Evolutionary conservation across 2,113 vertebrate genomes (phyloP).

Genomic region (Cricetomys ansorgei): DNA sequence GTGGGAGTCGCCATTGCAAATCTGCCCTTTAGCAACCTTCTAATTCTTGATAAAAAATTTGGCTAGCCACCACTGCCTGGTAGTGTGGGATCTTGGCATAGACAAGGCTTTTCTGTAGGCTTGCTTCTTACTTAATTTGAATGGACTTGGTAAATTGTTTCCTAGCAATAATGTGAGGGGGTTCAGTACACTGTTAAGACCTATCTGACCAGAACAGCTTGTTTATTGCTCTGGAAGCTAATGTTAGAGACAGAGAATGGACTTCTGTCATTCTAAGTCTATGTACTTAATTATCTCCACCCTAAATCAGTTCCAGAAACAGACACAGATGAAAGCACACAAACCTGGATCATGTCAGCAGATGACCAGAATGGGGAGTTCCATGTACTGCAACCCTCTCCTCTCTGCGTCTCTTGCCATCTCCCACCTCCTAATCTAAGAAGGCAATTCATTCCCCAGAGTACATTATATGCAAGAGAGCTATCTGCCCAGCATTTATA

Average conservation of each 20-base stretch:
- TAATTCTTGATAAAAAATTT: neutral
- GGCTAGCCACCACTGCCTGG: neutral
- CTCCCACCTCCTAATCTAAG: neutral
- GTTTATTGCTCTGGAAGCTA: slow-evolving; percentile 68
- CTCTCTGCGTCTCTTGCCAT: neutral
- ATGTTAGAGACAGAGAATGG: slow-evolving; percentile 47
- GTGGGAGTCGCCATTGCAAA: neutral
- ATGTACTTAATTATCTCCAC: slow-evolving; percentile 68
- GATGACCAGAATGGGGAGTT: neutral
- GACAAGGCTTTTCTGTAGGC: neutral
- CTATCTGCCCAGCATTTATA: neutral
- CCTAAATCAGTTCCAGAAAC: slow-evolving; percentile 65
- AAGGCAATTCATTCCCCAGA: neutral
- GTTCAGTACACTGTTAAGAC: slow-evolving; percentile 24
- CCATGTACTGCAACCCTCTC: neutral
- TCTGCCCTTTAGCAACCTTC: neutral
- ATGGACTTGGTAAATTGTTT: slow-evolving; percentile 30
- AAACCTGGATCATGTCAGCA: neutral
- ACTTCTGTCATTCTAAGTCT: slow-evolving; percentile 60
- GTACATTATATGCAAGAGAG: too few species aligned
- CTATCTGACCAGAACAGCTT: slow-evolving; percentile 32
- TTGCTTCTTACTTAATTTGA: slow-evolving; percentile 35
- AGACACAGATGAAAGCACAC: neutral
- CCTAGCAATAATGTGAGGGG: neutral
- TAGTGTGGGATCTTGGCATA: neutral